Base-by-base conservation (phyloP, 2,113 vertebrate genomes). In the Oncorhynchus gorbuscha region DNA sequence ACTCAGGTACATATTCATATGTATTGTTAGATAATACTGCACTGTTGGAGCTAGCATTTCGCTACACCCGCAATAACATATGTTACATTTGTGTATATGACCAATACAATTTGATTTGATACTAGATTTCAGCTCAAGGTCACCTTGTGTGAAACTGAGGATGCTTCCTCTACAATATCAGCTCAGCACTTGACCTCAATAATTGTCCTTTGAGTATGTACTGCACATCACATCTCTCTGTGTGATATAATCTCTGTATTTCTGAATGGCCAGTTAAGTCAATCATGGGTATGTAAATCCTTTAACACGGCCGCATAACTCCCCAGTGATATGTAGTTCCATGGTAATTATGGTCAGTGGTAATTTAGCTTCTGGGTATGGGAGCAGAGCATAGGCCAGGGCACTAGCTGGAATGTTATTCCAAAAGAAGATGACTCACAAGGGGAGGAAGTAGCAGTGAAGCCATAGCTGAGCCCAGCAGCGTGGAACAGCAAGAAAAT, bases 41-140 rank as follows among this genome's bases (percentile, higher is more conserved):
- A 88, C 87, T 90, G 84, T 91, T 35, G 35, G 1, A 35, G 6
- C 35, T 35, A 35, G 35, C 35, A 7, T 35, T 35, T 35, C 6
- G 35, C 35, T 35, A 35, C 35, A 35, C 35, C 35, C 6, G 35
- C 35, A 35, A 35, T 35, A 35, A 7, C 35, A 35, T 35, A 6
- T 35, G 35, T 35, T 35, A 35, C 7, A 35, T 8, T 8, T 35
- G 35, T 35, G 35, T 35, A 35, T 35, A 7, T 35, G 35, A 35
- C 35, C 35, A 35, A 35, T 35, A 35, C 35, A 35, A 35, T 35
- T 35, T 7, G 35, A 35, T 35, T 35, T 35, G 5, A 35, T 35
- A 90, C 90, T 92, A 86, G 82, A 85, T 90, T 87, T 90, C 89
- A 86, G 82, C 83, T n/a, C 91, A 92, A 91, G 90, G 91, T 92